Evolutionary conservation across 1,140 invertebrate species (phyloP).

Genomic region (Drosophila obscura): DNA sequence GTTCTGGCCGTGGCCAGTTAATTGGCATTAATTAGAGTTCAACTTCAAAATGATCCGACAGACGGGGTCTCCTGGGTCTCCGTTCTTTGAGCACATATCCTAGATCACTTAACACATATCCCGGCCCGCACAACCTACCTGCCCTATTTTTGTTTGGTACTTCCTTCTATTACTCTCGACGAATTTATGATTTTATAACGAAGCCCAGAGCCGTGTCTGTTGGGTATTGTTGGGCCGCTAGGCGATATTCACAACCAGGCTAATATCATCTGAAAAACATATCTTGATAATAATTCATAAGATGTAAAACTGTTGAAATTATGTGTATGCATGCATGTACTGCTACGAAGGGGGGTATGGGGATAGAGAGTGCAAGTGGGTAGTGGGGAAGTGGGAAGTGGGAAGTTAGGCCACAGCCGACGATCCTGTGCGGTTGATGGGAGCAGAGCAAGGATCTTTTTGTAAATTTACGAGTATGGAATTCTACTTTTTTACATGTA

Average conservation of each 20-base stretch:
- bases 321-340: constrained; percentile 47
- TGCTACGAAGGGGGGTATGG: neutral
- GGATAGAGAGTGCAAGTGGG: constrained; percentile 3
- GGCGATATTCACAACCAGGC: constrained; percentile 69
- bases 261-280: constrained; percentile 83
- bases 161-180: constrained; percentile 22
- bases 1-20: constrained; percentile 28
- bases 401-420: constrained; percentile 11
- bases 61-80: constrained; percentile 1
- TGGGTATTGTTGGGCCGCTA: constrained; percentile 17
- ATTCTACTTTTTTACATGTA: constrained; percentile 76
- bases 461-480: constrained; percentile 70
- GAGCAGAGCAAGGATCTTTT: constrained; percentile 29
- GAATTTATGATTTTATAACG: constrained; percentile 69
- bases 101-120: constrained; percentile 55
- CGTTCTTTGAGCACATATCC: constrained; percentile 34
- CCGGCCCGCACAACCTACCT: neutral
- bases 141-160: constrained; percentile 23
- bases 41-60: constrained; percentile 24
- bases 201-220: constrained; percentile 11
- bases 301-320: constrained; percentile 74
- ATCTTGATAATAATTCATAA: constrained; percentile 83
- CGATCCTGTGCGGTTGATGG: constrained; percentile 13
- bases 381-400: neutral
- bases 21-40: constrained; percentile 8